Evolutionary conservation across 2,113 vertebrate species (phyloP).

Genomic region (Pseudopodoces humilis): DNA sequence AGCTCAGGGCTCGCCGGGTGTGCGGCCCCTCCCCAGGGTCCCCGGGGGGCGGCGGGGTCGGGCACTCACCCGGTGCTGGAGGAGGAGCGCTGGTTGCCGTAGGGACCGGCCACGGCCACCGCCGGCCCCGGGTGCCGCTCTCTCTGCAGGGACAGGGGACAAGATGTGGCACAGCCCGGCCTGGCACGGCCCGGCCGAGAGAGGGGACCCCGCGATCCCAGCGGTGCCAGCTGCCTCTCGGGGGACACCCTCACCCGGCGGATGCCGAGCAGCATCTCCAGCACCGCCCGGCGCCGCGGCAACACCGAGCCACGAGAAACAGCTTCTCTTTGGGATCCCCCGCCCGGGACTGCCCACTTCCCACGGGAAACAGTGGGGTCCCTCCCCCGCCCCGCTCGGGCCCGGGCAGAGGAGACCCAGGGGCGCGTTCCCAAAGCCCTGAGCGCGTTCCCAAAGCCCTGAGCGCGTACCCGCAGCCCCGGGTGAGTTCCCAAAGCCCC

Average conservation of each 20-base stretch:
- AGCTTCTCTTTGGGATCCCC: too few relatives aligned
- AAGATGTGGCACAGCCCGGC: not conserved
- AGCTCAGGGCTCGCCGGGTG: accelerated
- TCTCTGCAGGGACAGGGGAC: conserved; percentile 63
- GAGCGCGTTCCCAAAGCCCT: too few relatives aligned
- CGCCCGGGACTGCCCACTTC: accelerated
- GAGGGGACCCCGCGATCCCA: accelerated
- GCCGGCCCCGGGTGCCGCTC: conserved; percentile 66
- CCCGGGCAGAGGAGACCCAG: not conserved
- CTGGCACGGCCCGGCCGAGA: accelerated
- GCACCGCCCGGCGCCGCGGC: not conserved
- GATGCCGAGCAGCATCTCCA: not conserved
- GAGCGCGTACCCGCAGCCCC: too few relatives aligned
- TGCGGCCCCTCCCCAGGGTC: accelerated
- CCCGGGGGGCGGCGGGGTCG: accelerated
- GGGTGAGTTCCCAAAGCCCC: too few relatives aligned
- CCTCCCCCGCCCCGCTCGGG: not conserved
- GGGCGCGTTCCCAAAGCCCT: too few relatives aligned
- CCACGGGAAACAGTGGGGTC: accelerated
- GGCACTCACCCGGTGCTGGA: conserved; percentile 80
- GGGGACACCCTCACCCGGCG: not conserved
- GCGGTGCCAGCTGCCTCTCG: accelerated
- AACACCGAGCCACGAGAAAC: too few relatives aligned
- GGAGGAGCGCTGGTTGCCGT: conserved; percentile 72
- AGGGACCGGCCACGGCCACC: conserved; percentile 61